Base-by-base conservation (phyloP, 2,797 vertebrate species). In the Clarias pachynema region DNA sequence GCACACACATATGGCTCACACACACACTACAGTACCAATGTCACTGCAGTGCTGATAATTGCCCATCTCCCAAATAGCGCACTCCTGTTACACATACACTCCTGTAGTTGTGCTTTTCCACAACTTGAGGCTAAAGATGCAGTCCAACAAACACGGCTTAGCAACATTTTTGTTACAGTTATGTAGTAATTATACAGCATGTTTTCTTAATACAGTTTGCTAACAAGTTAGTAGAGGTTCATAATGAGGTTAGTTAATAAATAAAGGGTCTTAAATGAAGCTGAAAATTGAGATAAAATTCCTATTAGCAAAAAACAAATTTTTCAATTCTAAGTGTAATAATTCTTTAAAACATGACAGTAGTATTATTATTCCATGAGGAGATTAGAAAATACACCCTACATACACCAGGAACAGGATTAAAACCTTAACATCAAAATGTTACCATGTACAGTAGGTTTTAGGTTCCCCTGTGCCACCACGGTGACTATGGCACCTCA, bases 161-260 rank as follows among this genome's bases (percentile, higher is more conserved):
- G 44, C 73, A 75, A 75, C 49, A 75, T 26, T 29, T 57, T 49
- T 24, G 6, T 56, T 75, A 56, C 44, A 56, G n/a, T 20, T 49
- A n/a, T n/a, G n/a, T n/a, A 75, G 49, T 56, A 73, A 53, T 73
- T 73, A 74, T 74, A 31, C 73, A 57, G 8, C 16, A 56, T 18
- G n/a, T 31, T 57, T 4, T 57, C 18, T 34, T 77, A 31, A 57
- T 59, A 20, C 16, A 57, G 3, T 56, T 57, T 53, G 2, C 44
- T 53, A 49, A 53, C n/a, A 74, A 53, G 53, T 74, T 70, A 40
- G 14, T 44, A 40, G 6, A 53, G 5, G 72, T 18, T 2, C 7
- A 74, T 74, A 74, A 74, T 53, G 7, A n/a, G 56, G 44, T 74
- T 74, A 53, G 44, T 7, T 26, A 74, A 53, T 18, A 18, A 74